Conservation (phyloP, 2,797 vertebrate genomes). For the Gallinago stenura region DNA sequence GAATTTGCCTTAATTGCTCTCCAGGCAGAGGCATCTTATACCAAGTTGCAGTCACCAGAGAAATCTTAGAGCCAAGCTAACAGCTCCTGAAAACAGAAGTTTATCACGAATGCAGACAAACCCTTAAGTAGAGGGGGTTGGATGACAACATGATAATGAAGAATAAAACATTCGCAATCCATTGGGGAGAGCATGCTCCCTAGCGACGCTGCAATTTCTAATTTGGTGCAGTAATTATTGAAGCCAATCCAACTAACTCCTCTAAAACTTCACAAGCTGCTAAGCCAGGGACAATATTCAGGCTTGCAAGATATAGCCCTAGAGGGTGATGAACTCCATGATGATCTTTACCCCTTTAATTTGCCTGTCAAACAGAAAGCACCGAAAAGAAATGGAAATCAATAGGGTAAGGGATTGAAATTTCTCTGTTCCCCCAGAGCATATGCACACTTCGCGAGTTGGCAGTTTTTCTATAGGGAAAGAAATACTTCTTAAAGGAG, state of each 20-base stretch:
- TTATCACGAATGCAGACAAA: conserved; percentile 42
- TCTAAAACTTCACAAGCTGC: conserved; percentile 37
- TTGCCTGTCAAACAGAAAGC: conserved; percentile 57
- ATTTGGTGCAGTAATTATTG: conserved; percentile 57
- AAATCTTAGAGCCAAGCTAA: conserved; percentile 12
- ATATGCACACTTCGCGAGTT: conserved; percentile 4
- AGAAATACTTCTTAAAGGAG: conserved; percentile 39
- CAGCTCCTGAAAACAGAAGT: conserved; percentile 25
- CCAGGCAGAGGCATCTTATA: conserved; percentile 26
- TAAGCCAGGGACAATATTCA: conserved; percentile 47
- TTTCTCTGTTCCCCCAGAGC: conserved; percentile 29
- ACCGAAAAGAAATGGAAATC: conserved; percentile 61
- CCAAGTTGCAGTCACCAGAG: conserved; percentile 30
- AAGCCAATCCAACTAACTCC: conserved; percentile 32
- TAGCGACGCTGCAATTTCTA: background rate
- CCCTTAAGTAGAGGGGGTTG: background rate
- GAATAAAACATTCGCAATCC: conserved; percentile 15
- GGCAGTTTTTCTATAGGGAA: conserved; percentile 31
- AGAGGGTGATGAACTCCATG: conserved; percentile 13
- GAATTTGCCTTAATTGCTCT: conserved; percentile 22
- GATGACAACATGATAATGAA: conserved; percentile 67
- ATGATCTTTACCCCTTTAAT: conserved; percentile 66
- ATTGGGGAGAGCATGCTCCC: conserved; percentile 14
- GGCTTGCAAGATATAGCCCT: conserved; percentile 31
- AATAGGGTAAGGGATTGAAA: conserved; percentile 61